A percentile compares a stretch with the other conserved stretches of the same genome.
These are phyloP conservation scores for Cyprinella venusta DNA, from an alignment of 2,797 vertebrate species.

Conservation along the genomic window DNA sequence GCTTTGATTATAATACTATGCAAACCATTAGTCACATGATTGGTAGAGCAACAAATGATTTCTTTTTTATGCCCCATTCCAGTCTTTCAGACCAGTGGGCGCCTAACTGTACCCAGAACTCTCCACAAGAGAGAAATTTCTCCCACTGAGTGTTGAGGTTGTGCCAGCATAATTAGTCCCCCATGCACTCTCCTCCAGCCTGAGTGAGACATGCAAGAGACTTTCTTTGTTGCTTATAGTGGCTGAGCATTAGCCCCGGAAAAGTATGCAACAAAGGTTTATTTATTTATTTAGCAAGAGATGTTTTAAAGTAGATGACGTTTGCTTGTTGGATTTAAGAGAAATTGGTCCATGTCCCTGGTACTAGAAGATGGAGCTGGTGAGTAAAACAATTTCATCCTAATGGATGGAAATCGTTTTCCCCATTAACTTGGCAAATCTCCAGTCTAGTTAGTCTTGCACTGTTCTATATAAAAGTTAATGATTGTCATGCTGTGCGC, in stretches of 20 bases:
- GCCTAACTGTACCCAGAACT: slow-evolving; percentile 47
- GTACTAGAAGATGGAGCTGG: slow-evolving; percentile 29
- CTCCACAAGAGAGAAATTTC: slow-evolving; percentile 54
- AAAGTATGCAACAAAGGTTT: slow-evolving; percentile 19
- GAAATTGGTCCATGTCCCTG: slow-evolving; percentile 14
- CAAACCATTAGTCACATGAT: slow-evolving; percentile 37
- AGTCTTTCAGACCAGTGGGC: slow-evolving; percentile 53
- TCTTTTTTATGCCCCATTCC: slow-evolving; percentile 32
- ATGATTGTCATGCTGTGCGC: slow-evolving; percentile 29
- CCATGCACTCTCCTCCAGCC: slow-evolving; percentile 25
- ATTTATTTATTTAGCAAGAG: not conserved
- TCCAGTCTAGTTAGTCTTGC: slow-evolving; percentile 41
- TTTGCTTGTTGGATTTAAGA: slow-evolving; percentile 34
- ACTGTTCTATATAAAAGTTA: slow-evolving; percentile 2
- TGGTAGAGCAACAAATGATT: slow-evolving; percentile 34
- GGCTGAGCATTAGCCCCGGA: slow-evolving; percentile 22
- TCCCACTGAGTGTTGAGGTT: slow-evolving; percentile 52
- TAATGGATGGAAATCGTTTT: slow-evolving; percentile 4
- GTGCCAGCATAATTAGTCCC: slow-evolving; percentile 46
- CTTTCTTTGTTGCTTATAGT: slow-evolving; percentile 46
- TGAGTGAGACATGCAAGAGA: slow-evolving; percentile 30
- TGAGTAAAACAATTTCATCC: slow-evolving; percentile 37
- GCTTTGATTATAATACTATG: slow-evolving; percentile 29
- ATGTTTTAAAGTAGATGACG: slow-evolving; percentile 1
- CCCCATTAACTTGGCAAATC: slow-evolving; percentile 38